phyloP scores from a whole-genome alignment of 2,113 vertebrate genomes.

The Cyprinodon brontotheroides region DNA sequence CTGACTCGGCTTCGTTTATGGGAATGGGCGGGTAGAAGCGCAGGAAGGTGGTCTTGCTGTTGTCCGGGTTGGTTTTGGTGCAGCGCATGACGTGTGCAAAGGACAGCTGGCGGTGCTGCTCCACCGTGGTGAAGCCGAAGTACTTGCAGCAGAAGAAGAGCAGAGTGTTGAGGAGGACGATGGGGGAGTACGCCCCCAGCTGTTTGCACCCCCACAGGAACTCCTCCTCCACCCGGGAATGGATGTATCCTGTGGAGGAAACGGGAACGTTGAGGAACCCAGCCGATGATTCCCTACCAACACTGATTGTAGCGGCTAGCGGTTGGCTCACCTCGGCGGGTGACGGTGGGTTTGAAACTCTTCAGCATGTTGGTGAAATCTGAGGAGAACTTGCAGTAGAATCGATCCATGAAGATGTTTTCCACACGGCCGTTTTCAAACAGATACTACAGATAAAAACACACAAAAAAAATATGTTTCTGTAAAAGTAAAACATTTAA shows the following conservation, averaged over 20 bases:
- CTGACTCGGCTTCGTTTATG: conserved; percentile 55
- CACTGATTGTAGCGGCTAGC: not conserved
- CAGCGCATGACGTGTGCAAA: conserved; percentile 89
- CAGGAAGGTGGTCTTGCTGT: conserved; percentile 87
- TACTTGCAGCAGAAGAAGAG: conserved; percentile 97
- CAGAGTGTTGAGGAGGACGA: conserved; percentile 94
- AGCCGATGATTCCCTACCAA: not conserved
- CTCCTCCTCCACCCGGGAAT: conserved; percentile 92
- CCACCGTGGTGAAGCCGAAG: conserved; percentile 89
- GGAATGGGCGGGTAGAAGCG: conserved; percentile 88
- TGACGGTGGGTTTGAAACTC: conserved; percentile 86
- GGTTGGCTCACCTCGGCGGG: conserved; percentile 83
- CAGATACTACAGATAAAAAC: conserved; percentile 82
- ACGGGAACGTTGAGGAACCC: too few relatives aligned
- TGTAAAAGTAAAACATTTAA: too few relatives aligned
- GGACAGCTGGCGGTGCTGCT: conserved; percentile 91
- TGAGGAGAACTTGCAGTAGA: conserved; percentile 87
- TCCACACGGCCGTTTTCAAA: conserved; percentile 93
- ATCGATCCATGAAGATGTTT: conserved; percentile 93
- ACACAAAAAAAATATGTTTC: not conserved
- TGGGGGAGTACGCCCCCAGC: conserved; percentile 94
- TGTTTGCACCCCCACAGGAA: conserved; percentile 97
- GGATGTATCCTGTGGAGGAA: conserved; percentile 82
- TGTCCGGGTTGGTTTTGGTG: conserved; percentile 82
- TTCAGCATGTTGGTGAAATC: conserved; percentile 88